phyloP scores from a whole-genome alignment of 2,113 vertebrate species.

The Nerophis ophidion region DNA sequence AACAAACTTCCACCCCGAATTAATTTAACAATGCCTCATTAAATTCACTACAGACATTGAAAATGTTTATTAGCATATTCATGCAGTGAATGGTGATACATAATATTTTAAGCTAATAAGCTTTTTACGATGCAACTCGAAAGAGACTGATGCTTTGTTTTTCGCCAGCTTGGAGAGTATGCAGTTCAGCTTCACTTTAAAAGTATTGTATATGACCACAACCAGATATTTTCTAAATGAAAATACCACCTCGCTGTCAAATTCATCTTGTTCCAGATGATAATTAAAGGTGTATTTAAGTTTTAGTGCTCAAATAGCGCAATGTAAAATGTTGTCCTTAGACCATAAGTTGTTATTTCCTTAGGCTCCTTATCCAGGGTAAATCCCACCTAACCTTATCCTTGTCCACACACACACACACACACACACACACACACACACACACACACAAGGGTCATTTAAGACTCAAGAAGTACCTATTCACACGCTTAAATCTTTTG shows the following conservation, averaged over 20 bases:
- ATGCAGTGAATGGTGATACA: constrained; percentile 42
- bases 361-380: no score
- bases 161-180: constrained; percentile 64
- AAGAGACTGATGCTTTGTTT: constrained; percentile 60
- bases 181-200: constrained; percentile 73
- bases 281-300: constrained; percentile 22
- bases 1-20: constrained; percentile 56
- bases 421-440: no score
- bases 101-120: constrained; percentile 66
- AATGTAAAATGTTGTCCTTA: no score
- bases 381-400: no score
- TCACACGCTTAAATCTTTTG: no score
- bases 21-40: constrained; percentile 55
- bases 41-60: constrained; percentile 60
- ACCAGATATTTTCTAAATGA: constrained; percentile 67
- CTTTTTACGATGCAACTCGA: constrained; percentile 53
- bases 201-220: constrained; percentile 63
- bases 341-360: no score
- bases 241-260: constrained; percentile 61
- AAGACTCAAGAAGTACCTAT: no score
- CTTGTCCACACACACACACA: no score
- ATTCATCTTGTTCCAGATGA: constrained; percentile 50
- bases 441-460: no score
- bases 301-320: no score
- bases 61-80: constrained; percentile 69